phyloP scores from a whole-genome alignment of 2,888 invertebrate genomes.

The Lepidocyrtoides sp. region DNA sequence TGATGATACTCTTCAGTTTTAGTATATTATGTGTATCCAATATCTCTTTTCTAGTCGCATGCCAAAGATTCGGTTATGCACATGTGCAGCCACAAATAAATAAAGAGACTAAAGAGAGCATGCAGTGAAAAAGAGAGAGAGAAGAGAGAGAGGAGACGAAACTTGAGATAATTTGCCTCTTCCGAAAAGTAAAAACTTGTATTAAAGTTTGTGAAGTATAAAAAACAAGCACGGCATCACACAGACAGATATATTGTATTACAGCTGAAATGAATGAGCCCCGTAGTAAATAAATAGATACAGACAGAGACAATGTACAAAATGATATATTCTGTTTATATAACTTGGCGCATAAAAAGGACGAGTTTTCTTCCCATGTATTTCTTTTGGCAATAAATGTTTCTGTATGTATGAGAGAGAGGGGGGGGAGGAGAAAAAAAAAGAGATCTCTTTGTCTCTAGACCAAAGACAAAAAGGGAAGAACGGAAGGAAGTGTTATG shows the following conservation, averaged over 20 bases:
- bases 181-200: constrained; percentile 20
- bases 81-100: constrained; percentile 51
- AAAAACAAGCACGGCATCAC: neutral
- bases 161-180: constrained; percentile 30
- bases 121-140: no score
- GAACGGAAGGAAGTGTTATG: constrained; percentile 50
- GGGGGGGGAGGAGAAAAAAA: neutral
- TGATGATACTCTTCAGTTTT: neutral
- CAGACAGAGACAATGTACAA: neutral
- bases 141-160: neutral
- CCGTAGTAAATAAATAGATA: neutral
- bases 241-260: neutral
- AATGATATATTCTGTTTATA: constrained; percentile 15
- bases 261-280: constrained; percentile 16
- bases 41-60: constrained; percentile 7
- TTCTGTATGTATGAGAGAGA: neutral
- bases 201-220: neutral
- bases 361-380: neutral
- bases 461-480: neutral
- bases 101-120: no score
- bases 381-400: constrained; percentile 14
- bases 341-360: constrained; percentile 29
- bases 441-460: constrained; percentile 21
- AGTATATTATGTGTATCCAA: neutral
- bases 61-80: neutral